These are phyloP conservation scores for Pterois miles DNA, from an alignment of 2,797 vertebrate species.

Conservation along the genomic window DNA sequence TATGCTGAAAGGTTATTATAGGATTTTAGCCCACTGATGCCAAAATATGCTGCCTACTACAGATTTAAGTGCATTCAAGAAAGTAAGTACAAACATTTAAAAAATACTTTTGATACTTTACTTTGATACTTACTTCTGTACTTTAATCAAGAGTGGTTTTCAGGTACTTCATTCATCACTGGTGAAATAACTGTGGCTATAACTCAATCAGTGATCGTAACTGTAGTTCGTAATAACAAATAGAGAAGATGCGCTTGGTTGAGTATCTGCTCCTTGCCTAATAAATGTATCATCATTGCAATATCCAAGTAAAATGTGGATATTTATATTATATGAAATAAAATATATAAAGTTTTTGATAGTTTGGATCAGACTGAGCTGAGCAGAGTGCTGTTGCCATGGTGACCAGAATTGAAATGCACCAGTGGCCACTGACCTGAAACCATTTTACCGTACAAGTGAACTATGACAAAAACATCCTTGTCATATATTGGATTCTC, in stretches of 20 bases:
- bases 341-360: neutral
- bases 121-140: too few relatives aligned
- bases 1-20: too few relatives aligned
- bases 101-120: too few relatives aligned
- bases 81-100: too few relatives aligned
- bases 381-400: slow-evolving; percentile 34
- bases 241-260: neutral
- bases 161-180: too few relatives aligned
- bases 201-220: neutral
- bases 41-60: too few relatives aligned
- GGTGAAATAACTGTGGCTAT: neutral
- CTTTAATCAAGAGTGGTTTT: too few relatives aligned
- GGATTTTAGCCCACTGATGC: too few relatives aligned
- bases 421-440: slow-evolving; percentile 21
- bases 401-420: slow-evolving; percentile 15
- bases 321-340: too few relatives aligned
- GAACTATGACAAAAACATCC: slow-evolving; percentile 14
- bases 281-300: neutral
- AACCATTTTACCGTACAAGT: slow-evolving; percentile 17
- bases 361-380: neutral
- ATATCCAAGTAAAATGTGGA: neutral
- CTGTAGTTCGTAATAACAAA: neutral
- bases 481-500: neutral
- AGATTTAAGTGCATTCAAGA: too few relatives aligned
- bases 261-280: neutral